Base-by-base conservation (phyloP, 2,113 vertebrate genomes). In the Phaethornis superciliosus region DNA sequence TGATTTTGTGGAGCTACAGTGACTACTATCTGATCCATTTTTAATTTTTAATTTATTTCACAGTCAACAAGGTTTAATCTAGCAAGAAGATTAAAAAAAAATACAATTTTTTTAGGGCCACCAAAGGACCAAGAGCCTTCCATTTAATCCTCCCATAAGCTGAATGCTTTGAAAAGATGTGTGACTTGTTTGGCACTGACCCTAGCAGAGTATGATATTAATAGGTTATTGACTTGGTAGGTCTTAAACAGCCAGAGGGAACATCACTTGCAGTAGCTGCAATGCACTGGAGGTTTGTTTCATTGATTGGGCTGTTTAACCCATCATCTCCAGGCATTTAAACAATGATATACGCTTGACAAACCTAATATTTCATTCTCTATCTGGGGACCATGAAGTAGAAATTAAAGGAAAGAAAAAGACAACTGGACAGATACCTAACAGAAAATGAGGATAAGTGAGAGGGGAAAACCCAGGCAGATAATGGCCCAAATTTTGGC, bases 151-250 rank as follows among this genome's bases (percentile, higher is more conserved):
- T 89, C 91, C 80, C 70, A 94, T 67, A 93, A 96, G 77, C 88
- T 94, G 59, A 94, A 95, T 93, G 90, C 90, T 94, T 95, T 97
- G 89, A 97, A 97, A 96, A 96, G 97, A 94, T 7, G 35, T 95
- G 94, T 97, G 97, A 96, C 96, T 97, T 97, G 93, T 97, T 96
- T 92, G 96, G 95, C 68, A 22, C 95, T 97, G 96, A 98, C 97
- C 96, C 97, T 97, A 91, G 95, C 97, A 98, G 97, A 97, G 97
- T 98, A 96, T 97, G 97, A 98, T 98, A 98, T 98, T 98, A 98
- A 98, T 98, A 98, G 97, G 97, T 98, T 98, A 98, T 98, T 98
- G 98, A 98, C 97, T 98, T 98, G 95, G 97, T 97, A 96, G 97
- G 97, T 98, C 97, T 97, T 98, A 97, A 98, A 97, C 96, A 98